A percentile compares a stretch with the other conserved stretches of the same genome.
Evolutionary conservation across 2,113 vertebrate species (phyloP).

Genomic region (Odontesthes bonariensis): DNA sequence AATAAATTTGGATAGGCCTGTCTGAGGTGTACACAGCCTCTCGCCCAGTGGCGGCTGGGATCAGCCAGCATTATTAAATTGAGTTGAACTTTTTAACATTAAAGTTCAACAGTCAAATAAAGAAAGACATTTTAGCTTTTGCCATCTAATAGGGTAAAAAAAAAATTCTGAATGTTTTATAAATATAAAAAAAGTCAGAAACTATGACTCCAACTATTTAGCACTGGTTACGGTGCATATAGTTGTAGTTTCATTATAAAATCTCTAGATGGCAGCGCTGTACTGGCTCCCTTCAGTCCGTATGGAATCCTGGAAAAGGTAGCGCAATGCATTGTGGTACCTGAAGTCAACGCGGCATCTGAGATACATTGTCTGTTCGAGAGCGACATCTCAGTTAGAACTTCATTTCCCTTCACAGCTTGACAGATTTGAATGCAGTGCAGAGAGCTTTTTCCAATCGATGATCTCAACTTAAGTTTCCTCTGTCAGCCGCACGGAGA

Average conservation of each 20-base stretch:
- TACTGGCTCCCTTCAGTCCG: not conserved
- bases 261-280: constrained; percentile 63
- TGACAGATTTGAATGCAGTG: constrained; percentile 41
- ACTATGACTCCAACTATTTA: not conserved
- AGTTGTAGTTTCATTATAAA: constrained; percentile 5
- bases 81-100: not conserved
- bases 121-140: too few species aligned
- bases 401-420: constrained; percentile 76
- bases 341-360: constrained; percentile 35
- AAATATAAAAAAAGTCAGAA: too few species aligned
- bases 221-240: not conserved
- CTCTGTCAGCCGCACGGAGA: constrained; percentile 55
- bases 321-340: constrained; percentile 67
- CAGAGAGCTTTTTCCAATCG: constrained; percentile 69
- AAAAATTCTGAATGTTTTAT: too few species aligned
- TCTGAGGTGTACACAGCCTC: too few species aligned
- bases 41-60: too few species aligned
- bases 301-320: rapidly evolving
- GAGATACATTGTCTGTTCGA: rapidly evolving
- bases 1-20: too few species aligned
- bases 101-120: too few species aligned
- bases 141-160: too few species aligned
- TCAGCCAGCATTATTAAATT: too few species aligned
- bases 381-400: constrained; percentile 17
- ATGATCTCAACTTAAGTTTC: constrained; percentile 83